Percentiles rank a stretch among this genome's conserved stretches.
These are phyloP conservation scores for Anthopleura xanthogrammica DNA, from an alignment of 92 coral and sea anemone genomes.

Conservation along the genomic window DNA sequence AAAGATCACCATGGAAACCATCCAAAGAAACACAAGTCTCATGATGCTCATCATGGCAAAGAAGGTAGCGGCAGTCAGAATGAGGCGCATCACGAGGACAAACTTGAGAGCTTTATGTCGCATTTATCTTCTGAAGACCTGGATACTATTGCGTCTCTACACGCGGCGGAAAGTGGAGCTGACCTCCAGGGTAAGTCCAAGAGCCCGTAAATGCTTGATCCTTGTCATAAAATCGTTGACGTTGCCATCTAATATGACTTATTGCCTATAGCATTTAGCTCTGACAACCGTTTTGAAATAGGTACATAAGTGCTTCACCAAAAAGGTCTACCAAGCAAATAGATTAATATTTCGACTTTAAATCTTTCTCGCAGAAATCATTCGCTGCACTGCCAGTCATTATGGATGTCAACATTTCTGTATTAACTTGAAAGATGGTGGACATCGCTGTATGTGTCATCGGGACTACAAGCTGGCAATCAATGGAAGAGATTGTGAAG, in stretches of 20 bases:
- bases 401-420: slow-evolving; percentile 91
- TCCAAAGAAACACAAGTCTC: neutral
- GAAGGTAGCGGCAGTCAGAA: neutral
- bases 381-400: slow-evolving; percentile 49
- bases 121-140: slow-evolving; percentile 38
- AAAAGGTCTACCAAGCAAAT: no score
- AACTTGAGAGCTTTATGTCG: slow-evolving; percentile 28
- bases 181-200: slow-evolving; percentile 22
- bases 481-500: slow-evolving; percentile 80
- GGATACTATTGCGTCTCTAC: slow-evolving; percentile 32
- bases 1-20: slow-evolving; percentile 27
- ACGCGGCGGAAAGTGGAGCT: slow-evolving; percentile 23
- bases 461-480: slow-evolving; percentile 63
- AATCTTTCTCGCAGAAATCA: slow-evolving; percentile 3
- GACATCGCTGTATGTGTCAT: slow-evolving; percentile 85
- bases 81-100: slow-evolving; percentile 13
- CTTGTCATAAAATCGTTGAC: no score
- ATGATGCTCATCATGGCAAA: slow-evolving; percentile 1
- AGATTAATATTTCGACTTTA: neutral
- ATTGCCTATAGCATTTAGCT: no score
- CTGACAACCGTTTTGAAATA: no score
- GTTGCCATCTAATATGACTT: no score
- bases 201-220: no score
- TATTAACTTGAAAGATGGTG: slow-evolving; percentile 70
- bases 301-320: no score